Conservation (phyloP, 92 coral and sea anemone genomes). For the Nematostella vectensis region DNA sequence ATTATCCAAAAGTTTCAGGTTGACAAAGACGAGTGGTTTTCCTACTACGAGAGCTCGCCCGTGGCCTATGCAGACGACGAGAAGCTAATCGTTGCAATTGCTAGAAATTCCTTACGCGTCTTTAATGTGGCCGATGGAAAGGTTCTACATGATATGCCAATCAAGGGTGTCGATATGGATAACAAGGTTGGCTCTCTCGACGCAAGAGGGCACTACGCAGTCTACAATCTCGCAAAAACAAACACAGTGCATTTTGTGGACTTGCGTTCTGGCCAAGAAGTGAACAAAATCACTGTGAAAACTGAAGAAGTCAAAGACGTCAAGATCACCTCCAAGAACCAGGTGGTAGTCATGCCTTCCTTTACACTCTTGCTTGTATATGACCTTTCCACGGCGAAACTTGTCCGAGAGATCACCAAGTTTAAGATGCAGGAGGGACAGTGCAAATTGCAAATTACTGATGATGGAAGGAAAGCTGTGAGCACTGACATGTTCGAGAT, state of each 20-base stretch:
- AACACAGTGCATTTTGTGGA: conserved; percentile 60
- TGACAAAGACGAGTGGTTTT: conserved; percentile 68
- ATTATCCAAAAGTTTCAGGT: conserved; percentile 55
- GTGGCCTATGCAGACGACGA: conserved; percentile 76
- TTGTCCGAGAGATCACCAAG: conserved; percentile 60
- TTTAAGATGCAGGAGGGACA: conserved; percentile 71
- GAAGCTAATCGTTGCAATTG: conserved; percentile 58
- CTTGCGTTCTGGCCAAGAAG: conserved; percentile 56
- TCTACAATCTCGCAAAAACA: conserved; percentile 51
- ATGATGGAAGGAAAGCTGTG: conserved; percentile 72
- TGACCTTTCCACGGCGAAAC: conserved; percentile 61
- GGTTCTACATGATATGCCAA: conserved; percentile 48
- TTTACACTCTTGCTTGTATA: conserved; percentile 51
- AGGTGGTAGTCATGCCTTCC: conserved; percentile 70
- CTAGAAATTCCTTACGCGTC: conserved; percentile 56
- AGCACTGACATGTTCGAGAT: conserved; percentile 72
- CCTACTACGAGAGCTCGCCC: conserved; percentile 45
- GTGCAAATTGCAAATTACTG: conserved; percentile 61
- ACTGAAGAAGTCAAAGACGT: conserved; percentile 45
- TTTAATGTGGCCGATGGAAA: conserved; percentile 63
- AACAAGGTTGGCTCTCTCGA: conserved; percentile 62
- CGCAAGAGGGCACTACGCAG: conserved; percentile 51
- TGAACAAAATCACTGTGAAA: conserved; percentile 49
- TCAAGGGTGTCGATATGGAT: conserved; percentile 56
- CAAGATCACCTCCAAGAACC: conserved; percentile 43